Evolutionary conservation across 2,888 invertebrate species (phyloP).

Genomic region (Cataglyphis rosenhaueri): DNA sequence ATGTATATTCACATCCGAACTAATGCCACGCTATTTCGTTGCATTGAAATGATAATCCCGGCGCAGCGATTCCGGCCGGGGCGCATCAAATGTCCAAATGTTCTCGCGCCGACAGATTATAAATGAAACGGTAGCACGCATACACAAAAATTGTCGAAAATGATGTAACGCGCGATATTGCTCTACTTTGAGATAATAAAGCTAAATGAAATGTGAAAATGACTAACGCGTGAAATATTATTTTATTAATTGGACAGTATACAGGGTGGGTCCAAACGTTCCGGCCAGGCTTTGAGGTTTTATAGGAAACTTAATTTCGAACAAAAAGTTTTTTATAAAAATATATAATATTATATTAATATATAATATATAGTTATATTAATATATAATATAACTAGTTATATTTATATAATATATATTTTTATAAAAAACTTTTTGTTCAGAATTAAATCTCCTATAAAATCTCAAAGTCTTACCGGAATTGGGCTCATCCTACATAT

Average conservation of each 20-base stretch:
- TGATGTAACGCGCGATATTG: neutral
- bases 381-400: too few relatives aligned
- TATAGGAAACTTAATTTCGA: too few relatives aligned
- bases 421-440: too few relatives aligned
- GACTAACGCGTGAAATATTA: neutral
- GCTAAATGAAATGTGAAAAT: neutral
- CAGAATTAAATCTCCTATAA: too few relatives aligned
- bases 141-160: neutral
- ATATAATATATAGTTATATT: too few relatives aligned
- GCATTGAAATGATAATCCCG: conserved; percentile 23
- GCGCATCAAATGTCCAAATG: neutral
- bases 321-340: too few relatives aligned
- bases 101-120: neutral
- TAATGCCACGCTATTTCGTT: conserved; percentile 23
- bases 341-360: too few relatives aligned
- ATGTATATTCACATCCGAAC: neutral
- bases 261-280: too few relatives aligned
- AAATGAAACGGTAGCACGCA: neutral
- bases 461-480: too few relatives aligned
- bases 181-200: neutral
- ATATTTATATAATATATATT: too few relatives aligned
- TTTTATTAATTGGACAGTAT: neutral
- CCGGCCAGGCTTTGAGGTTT: too few relatives aligned
- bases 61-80: neutral
- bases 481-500: neutral